Evolutionary conservation across 2,113 vertebrate species (phyloP).

Genomic region (Mixornis gularis): DNA sequence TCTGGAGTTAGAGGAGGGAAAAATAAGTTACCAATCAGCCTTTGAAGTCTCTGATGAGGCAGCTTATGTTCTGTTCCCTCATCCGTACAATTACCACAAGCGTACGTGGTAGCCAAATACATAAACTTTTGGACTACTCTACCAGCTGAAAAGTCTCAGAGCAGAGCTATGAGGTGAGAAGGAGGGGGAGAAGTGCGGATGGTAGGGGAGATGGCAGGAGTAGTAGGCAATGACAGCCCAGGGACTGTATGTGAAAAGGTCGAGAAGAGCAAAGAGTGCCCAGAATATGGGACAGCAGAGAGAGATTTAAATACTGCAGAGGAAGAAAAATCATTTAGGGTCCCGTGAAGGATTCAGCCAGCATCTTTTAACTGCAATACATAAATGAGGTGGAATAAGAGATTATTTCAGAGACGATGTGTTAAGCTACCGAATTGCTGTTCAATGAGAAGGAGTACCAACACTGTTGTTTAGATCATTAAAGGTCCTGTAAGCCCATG

Average conservation of each 20-base stretch:
- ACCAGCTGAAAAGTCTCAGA: neutral
- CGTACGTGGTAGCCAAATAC: accelerated
- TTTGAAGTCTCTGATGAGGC: neutral
- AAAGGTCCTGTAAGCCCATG: neutral
- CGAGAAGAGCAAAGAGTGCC: neutral
- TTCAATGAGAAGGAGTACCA: neutral
- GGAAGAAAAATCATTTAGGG: neutral
- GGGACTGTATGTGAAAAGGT: neutral
- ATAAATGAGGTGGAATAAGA: neutral
- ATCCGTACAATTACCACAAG: neutral
- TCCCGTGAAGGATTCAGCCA: neutral
- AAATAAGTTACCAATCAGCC: neutral
- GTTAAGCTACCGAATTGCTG: neutral
- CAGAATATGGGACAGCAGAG: neutral
- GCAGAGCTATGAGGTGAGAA: neutral
- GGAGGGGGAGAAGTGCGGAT: neutral
- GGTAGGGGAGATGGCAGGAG: neutral
- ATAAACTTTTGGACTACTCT: neutral
- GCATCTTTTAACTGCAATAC: neutral
- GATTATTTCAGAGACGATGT: neutral
- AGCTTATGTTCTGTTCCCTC: neutral
- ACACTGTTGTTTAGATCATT: neutral
- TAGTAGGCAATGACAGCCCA: neutral
- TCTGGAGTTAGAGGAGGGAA: neutral
- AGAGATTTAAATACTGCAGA: neutral